A percentile compares a stretch with the other conserved stretches of the same genome.
Evolutionary conservation across 2,888 invertebrate species (phyloP).

Genomic region (Sinotaia quadrata): DNA sequence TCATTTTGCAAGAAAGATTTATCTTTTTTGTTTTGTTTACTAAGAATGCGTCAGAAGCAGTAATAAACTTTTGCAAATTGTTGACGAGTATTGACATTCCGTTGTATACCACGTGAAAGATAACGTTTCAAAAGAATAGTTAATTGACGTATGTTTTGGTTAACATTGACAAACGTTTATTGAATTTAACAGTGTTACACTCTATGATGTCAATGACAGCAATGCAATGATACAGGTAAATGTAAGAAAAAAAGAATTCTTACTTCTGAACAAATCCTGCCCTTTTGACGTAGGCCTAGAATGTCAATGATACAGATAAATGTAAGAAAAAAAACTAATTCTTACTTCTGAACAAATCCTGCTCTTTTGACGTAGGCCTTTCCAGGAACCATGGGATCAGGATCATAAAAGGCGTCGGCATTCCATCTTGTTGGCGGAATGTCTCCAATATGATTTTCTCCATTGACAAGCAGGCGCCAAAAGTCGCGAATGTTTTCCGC

Average conservation of each 20-base stretch:
- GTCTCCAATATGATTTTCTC: conserved; percentile 54
- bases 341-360: conserved; percentile 48
- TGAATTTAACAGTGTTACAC: too few relatives aligned
- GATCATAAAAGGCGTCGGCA: conserved; percentile 44
- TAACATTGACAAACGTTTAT: too few relatives aligned
- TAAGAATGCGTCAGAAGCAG: too few relatives aligned
- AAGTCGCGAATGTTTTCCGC: conserved; percentile 54
- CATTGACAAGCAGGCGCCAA: conserved; percentile 52
- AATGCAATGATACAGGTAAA: too few relatives aligned
- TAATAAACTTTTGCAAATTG: too few relatives aligned
- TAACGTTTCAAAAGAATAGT: too few relatives aligned
- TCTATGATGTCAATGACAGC: too few relatives aligned
- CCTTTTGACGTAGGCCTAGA: conserved; percentile 19
- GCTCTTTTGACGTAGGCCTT: conserved; percentile 47
- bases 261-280: conserved; percentile 49
- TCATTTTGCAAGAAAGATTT: too few relatives aligned
- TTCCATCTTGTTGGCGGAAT: conserved; percentile 53
- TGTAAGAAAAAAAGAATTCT: conserved; percentile 4
- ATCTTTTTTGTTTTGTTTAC: too few relatives aligned
- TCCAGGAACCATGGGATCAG: conserved; percentile 44
- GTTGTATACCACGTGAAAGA: too few relatives aligned
- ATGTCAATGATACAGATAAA: neutral
- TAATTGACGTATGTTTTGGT: too few relatives aligned
- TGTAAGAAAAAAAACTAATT: neutral
- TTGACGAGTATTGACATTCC: too few relatives aligned